A percentile compares a stretch with the other conserved stretches of the same genome.
Conservation (phyloP, 2,888 invertebrate species). For the Eupsilia transversa region DNA sequence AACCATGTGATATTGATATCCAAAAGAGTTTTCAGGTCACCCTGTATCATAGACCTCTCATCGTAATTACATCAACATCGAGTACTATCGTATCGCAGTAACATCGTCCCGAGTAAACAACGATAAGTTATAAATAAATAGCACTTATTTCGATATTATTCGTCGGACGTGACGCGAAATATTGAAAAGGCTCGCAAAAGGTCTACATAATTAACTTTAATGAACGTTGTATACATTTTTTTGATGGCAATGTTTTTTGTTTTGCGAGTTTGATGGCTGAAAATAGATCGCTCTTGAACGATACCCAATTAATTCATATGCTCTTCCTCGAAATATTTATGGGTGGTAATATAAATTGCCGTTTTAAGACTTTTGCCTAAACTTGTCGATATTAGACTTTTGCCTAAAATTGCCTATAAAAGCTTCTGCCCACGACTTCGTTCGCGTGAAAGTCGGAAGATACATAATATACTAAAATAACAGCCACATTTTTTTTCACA, state of each 20-base stretch:
- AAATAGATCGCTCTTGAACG: neutral
- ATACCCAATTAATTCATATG: neutral
- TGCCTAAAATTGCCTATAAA: no score
- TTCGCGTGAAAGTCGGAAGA: no score
- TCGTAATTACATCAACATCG: slow-evolving; percentile 32
- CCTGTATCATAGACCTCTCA: neutral
- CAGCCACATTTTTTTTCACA: no score
- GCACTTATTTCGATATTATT: slow-evolving; percentile 64
- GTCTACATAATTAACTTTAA: slow-evolving; percentile 46
- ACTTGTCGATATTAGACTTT: no score
- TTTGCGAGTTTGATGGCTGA: neutral
- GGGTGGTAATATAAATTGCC: no score
- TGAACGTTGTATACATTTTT: slow-evolving; percentile 31
- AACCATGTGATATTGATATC: no score
- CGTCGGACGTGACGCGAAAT: slow-evolving; percentile 63
- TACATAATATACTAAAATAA: no score
- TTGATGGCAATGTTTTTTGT: slow-evolving; percentile 7
- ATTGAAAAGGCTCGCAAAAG: slow-evolving; percentile 50
- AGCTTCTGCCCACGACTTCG: no score
- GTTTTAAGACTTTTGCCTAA: no score
- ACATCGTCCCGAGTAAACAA: slow-evolving; percentile 31
- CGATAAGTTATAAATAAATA: slow-evolving; percentile 62
- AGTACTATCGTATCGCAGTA: slow-evolving; percentile 13
- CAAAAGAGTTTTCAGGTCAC: neutral
- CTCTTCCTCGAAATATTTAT: neutral